Evolutionary conservation across 2,888 invertebrate genomes (phyloP).

Genomic region (Epirrhoe tristata): DNA sequence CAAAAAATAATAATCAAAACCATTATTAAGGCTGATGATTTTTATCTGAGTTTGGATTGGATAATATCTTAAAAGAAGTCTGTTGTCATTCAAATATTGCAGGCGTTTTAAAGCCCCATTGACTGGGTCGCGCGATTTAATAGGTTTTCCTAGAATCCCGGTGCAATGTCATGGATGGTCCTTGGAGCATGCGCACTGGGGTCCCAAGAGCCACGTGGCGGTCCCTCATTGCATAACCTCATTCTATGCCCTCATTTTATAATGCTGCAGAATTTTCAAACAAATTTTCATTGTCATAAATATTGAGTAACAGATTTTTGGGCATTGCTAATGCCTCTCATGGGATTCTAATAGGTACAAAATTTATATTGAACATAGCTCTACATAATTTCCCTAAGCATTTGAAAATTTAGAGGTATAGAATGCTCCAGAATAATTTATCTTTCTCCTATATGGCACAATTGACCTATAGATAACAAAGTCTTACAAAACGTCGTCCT

Average conservation of each 20-base stretch:
- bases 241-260: slow-evolving; percentile 28
- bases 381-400: background rate
- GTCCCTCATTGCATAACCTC: slow-evolving; percentile 80
- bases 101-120: slow-evolving; percentile 16
- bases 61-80: background rate
- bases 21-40: background rate
- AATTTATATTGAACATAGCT: no score
- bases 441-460: background rate
- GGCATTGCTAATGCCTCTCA: background rate
- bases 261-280: slow-evolving; percentile 18
- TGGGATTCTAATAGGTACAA: background rate
- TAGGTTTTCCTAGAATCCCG: slow-evolving; percentile 33
- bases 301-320: background rate
- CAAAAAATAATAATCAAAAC: background rate
- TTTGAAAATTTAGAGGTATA: background rate
- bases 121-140: slow-evolving; percentile 18
- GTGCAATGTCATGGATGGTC: slow-evolving; percentile 61
- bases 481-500: slow-evolving; percentile 29
- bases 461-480: slow-evolving; percentile 16
- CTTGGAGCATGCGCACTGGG: slow-evolving; percentile 68
- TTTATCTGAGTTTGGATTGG: background rate
- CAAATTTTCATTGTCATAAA: background rate
- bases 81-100: slow-evolving; percentile 2
- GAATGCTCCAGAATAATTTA: slow-evolving; percentile 9
- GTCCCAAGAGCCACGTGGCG: slow-evolving; percentile 71